Evolutionary conservation across 2,888 invertebrate species (phyloP), one percentile per base, ranked within the genome.

Genomic region (Minunthozetes semirufus): DNA sequence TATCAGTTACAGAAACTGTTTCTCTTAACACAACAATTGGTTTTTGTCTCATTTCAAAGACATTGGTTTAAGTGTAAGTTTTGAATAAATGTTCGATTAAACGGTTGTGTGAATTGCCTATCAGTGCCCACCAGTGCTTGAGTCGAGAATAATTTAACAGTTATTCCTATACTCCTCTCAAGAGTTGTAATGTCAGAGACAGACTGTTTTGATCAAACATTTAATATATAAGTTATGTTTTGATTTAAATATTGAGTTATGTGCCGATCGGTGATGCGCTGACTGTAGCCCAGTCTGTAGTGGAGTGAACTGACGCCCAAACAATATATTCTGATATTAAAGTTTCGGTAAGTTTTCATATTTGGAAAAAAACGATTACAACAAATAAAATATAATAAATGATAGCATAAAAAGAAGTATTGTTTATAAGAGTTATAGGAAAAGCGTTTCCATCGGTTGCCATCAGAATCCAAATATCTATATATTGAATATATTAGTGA

Each of bases 1-100:
- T 66, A 66, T 66, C 66, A 66, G 17, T 66, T 66, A 66, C 66
- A 66, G 66, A 66, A 66, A 66, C 66, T 29, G 42, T 66, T 66
- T 66, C 66, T 66, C 29, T 19, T 66, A 66, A 66, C 19, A 66
- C 13, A 19, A 22, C 33, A 38, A 22, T 19, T n/a, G 19, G 42
- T 17, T 63, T 38, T 9, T 38, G 63, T 63, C n/a, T 63, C 1
- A 29, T 63, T 33, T 66, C 15, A 38, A 38, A 66, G 19, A 53
- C 53, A 53, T n/a, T 66, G 38, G 9, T 66, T 38, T 66, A 5
- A 13, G 63, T 17, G 19, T 2, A 48, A 46, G 13, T 19, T 70
- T 42, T 17, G 70, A 70, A 66, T 66, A 66, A 66, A 66, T 38
- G 66, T 38, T 66, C 19, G 13, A 38, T 66, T 33, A 33, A 33